Evolutionary conservation across 2,113 vertebrate species (phyloP).

Genomic region (Cryptoleucopteryx plumbea): DNA sequence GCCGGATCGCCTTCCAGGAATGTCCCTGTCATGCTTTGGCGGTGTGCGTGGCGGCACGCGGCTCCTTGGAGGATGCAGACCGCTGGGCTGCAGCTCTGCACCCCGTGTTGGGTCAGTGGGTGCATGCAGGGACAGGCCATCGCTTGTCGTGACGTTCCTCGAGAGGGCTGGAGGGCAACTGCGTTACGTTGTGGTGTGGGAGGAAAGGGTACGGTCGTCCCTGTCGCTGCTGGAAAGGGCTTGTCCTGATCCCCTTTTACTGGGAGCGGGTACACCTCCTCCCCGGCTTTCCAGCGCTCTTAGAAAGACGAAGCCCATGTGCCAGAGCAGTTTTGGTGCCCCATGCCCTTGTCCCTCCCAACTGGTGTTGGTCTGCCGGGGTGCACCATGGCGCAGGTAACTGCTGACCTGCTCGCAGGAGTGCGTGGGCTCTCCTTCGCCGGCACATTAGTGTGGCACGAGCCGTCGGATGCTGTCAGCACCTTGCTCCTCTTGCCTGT

Average conservation of each 20-base stretch:
- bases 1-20: neutral
- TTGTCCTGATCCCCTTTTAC: neutral
- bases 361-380: rapidly evolving
- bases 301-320: neutral
- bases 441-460: rapidly evolving
- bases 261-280: neutral
- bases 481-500: neutral
- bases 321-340: neutral
- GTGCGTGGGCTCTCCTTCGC: rapidly evolving
- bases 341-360: neutral
- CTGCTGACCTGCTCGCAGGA: neutral
- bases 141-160: rapidly evolving
- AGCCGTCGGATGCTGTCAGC: neutral
- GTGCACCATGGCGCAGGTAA: rapidly evolving
- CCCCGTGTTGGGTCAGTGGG: neutral
- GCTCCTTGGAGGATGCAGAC: neutral
- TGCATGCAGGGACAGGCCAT: neutral
- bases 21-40: rapidly evolving
- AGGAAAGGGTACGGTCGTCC: neutral
- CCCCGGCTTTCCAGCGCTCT: rapidly evolving
- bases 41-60: rapidly evolving
- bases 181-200: rapidly evolving
- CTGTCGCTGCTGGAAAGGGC: neutral
- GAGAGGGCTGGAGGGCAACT: neutral
- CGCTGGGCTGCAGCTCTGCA: neutral